Evolutionary conservation across 2,113 vertebrate genomes (phyloP).

Genomic region (Sylvia atricapilla): DNA sequence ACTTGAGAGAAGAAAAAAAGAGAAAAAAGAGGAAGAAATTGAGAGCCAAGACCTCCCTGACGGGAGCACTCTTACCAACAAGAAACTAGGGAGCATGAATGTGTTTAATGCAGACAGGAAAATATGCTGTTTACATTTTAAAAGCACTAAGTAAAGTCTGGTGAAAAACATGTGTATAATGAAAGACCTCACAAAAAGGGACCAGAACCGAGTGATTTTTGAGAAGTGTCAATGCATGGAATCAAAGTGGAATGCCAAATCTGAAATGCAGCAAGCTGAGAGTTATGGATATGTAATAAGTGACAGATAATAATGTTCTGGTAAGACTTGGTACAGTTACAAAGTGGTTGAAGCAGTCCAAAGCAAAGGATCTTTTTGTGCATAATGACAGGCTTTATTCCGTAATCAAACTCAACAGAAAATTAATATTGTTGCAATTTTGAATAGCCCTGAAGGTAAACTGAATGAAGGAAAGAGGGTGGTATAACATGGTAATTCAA

Average conservation of each 20-base stretch:
- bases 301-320: background rate
- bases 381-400: background rate
- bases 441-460: background rate
- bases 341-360: background rate
- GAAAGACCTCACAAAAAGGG: background rate
- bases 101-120: background rate
- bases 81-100: background rate
- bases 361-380: background rate
- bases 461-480: background rate
- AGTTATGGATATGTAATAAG: background rate
- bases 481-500: background rate
- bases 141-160: background rate
- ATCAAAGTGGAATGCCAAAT: background rate
- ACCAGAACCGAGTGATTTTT: accelerated
- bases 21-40: background rate
- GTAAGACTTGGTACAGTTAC: background rate
- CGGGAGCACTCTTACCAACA: background rate
- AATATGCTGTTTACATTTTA: background rate
- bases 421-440: background rate
- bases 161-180: background rate
- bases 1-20: background rate
- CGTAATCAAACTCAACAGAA: background rate
- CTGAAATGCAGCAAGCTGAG: background rate
- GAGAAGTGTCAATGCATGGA: background rate
- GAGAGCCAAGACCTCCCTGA: background rate